Base-by-base conservation (phyloP, 2,888 invertebrate species). In the Craniophora ligustri region DNA sequence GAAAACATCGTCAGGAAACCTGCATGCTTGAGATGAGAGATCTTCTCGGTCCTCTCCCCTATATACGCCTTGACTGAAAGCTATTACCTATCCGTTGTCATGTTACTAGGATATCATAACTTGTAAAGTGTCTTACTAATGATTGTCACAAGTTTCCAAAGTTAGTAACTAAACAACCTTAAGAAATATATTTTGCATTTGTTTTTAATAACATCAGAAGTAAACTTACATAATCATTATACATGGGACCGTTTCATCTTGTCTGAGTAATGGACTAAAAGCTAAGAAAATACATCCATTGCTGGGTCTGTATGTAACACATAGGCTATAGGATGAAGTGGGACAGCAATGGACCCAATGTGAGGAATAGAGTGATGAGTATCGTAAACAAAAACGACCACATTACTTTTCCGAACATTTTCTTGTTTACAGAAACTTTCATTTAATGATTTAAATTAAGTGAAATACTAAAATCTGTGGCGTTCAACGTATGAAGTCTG, bases 391-490 rank as follows among this genome's bases (percentile, higher is more conserved):
- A 63, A 59, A 59, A 67, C 35, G 34, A 30, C 14, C 26, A 5
- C 49, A 58, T 68, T 47, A 51, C 14, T 63, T 63, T 63, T 23
- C 32, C 28, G 0, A 49, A 40, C 19, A 32, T 51, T 53, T 48
- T 49, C 28, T 48, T 47, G 1, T 30, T 40, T 28, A 47, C 34
- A 47, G 36, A 35, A 59, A 54, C 21, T 50, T 50, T 51, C 46
- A 28, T n/a, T n/a, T 21, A 21, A 32, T 49, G 44, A 51, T 55
- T 65, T 54, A 53, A 51, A 59, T 48, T 55, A 62, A 62, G 56
- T 61, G 51, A 59, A 67, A 46, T 44, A 59, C 38, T 74, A 59
- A 72, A 64, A 67, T 44, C 54, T 41, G 49, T 15, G 54, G 39
- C 63, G 55, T 23, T 48, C 56, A 44, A 46, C 15, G 16, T 38